phyloP scores from a whole-genome alignment of 64 coral and sea anemone genomes.

The Acropora yongei region DNA sequence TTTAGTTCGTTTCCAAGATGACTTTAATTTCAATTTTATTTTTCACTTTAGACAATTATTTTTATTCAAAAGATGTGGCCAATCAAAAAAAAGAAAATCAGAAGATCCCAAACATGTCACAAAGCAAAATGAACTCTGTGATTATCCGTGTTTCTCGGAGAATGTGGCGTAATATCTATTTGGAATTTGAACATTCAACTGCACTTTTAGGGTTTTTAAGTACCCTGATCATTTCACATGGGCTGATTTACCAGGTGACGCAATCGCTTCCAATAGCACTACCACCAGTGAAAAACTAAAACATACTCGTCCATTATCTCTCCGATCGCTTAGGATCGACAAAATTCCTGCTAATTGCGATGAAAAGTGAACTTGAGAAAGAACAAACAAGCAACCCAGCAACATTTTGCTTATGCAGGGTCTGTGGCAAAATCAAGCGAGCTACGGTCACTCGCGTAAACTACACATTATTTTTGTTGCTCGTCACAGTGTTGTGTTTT shows the following conservation, averaged over 20 bases:
- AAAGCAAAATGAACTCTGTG: too few species aligned
- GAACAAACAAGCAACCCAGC: neutral
- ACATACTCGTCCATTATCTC: neutral
- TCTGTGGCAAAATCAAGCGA: slow-evolving; percentile 13
- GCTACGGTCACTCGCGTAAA: slow-evolving; percentile 35
- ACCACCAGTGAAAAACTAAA: slow-evolving; percentile 9
- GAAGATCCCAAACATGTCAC: too few species aligned
- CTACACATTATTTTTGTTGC: slow-evolving; percentile 56
- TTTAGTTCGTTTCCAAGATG: too few species aligned
- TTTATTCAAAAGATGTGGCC: too few species aligned
- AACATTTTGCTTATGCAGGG: slow-evolving; percentile 29
- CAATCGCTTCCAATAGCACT: neutral
- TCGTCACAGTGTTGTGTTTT: slow-evolving; percentile 49
- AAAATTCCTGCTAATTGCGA: neutral
- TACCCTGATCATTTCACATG: neutral
- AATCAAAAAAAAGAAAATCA: too few species aligned
- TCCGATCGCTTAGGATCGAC: neutral
- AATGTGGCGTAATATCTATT: too few species aligned
- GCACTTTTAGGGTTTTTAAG: too few species aligned
- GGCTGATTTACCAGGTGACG: slow-evolving; percentile 22
- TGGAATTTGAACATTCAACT: too few species aligned
- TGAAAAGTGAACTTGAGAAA: slow-evolving; percentile 15
- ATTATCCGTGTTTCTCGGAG: too few species aligned
- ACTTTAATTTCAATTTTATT: too few species aligned
- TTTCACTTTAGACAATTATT: too few species aligned